A percentile compares a stretch with the other conserved stretches of the same genome.
These are phyloP conservation scores for Acleris sparsana DNA, from an alignment of 2,888 invertebrate species.

Conservation along the genomic window DNA sequence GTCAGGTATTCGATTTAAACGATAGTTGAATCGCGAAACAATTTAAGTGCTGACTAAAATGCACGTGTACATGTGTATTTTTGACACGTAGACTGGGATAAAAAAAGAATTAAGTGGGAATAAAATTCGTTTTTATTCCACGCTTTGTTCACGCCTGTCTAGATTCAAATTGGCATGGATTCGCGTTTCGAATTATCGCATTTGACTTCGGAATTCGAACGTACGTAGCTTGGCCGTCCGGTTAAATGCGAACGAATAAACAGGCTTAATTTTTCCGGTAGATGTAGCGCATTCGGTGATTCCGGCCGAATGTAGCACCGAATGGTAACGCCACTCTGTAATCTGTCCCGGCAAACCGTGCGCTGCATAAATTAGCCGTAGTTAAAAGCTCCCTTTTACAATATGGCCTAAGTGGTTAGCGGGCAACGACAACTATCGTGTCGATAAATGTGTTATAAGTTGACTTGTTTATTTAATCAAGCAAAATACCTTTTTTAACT, in stretches of 20 bases:
- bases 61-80: conserved; percentile 1
- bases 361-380: conserved; percentile 78
- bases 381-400: conserved; percentile 75
- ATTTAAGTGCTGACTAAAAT: background rate
- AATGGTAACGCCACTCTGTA: conserved; percentile 72
- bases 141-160: conserved; percentile 1
- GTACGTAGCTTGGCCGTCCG: conserved; percentile 13
- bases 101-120: background rate
- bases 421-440: background rate
- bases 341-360: conserved; percentile 76
- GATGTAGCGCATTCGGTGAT: conserved; percentile 66
- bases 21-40: background rate
- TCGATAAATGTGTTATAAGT: too few species aligned
- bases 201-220: background rate
- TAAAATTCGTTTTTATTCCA: conserved; percentile 1
- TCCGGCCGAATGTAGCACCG: conserved; percentile 57
- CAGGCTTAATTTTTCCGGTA: conserved; percentile 58
- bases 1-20: background rate
- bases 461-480: too few species aligned
- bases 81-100: background rate
- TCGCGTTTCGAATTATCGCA: background rate
- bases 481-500: too few species aligned
- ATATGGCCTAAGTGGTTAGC: conserved; percentile 14
- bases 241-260: conserved; percentile 57
- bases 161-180: background rate